These are phyloP conservation scores for Erpornis zantholeuca DNA, from an alignment of 2,113 vertebrate species.

Conservation along the genomic window DNA sequence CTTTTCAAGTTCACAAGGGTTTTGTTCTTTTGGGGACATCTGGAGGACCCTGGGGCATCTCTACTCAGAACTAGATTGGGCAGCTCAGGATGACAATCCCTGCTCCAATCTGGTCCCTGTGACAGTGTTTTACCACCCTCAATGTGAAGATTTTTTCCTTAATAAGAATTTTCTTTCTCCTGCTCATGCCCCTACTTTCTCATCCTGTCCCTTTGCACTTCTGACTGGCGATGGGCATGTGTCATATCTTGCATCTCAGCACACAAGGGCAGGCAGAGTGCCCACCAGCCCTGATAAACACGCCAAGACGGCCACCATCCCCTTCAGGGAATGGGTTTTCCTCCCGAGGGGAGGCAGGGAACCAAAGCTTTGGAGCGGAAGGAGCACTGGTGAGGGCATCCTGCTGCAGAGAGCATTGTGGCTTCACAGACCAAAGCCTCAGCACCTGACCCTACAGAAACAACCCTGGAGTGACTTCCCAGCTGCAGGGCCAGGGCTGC, in stretches of 20 bases:
- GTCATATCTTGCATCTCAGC: neutral
- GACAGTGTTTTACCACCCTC: neutral
- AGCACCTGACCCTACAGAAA: neutral
- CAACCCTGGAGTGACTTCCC: neutral
- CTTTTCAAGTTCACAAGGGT: neutral
- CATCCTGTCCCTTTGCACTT: neutral
- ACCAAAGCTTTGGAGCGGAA: neutral
- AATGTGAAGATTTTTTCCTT: neutral
- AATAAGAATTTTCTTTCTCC: neutral
- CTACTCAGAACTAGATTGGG: neutral
- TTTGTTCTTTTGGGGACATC: neutral
- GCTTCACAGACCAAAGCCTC: neutral
- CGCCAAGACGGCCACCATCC: neutral
- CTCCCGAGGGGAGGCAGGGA: neutral
- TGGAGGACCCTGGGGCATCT: neutral
- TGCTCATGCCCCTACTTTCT: neutral
- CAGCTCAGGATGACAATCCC: neutral
- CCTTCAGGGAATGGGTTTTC: neutral
- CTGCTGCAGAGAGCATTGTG: neutral
- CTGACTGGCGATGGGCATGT: neutral
- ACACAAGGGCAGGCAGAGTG: neutral
- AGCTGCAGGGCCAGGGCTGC: neutral
- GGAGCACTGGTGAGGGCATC: neutral
- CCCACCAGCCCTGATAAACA: neutral
- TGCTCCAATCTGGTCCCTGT: neutral